Conservation (phyloP, 2,888 invertebrate species). For the Cepaea hortensis region DNA sequence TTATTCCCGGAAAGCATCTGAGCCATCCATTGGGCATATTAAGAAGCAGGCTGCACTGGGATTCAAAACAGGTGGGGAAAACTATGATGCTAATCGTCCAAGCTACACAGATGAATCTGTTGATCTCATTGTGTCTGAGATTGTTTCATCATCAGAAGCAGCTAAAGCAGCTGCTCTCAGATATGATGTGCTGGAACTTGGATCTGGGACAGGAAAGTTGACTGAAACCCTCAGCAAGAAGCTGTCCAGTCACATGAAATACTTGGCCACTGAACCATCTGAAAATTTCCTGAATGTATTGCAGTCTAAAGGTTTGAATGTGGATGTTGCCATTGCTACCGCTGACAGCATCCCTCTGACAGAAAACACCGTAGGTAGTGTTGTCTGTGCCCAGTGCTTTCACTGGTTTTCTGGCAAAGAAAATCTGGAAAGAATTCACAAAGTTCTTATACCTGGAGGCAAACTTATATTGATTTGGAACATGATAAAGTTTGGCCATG, state of each 20-base stretch:
- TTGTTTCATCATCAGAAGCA: neutral
- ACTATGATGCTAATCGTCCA: slow-evolving; percentile 59
- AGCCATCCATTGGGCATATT: neutral
- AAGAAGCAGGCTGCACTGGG: slow-evolving; percentile 14
- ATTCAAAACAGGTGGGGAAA: slow-evolving; percentile 50
- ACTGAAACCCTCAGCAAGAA: slow-evolving; percentile 49
- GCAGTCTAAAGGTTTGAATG: slow-evolving; percentile 52
- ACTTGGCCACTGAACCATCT: slow-evolving; percentile 62
- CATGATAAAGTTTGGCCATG: no score
- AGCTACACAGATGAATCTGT: no score
- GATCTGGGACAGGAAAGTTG: slow-evolving; percentile 66
- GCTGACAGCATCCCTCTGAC: slow-evolving; percentile 57
- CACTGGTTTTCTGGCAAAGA: slow-evolving; percentile 64
- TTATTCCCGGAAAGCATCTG: neutral
- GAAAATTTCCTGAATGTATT: slow-evolving; percentile 57
- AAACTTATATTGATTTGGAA: slow-evolving; percentile 40
- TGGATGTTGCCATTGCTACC: slow-evolving; percentile 55
- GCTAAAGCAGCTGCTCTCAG: neutral
- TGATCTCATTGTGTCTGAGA: no score
- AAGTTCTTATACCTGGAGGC: slow-evolving; percentile 60
- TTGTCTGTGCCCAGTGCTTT: slow-evolving; percentile 63
- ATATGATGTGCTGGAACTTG: slow-evolving; percentile 62
- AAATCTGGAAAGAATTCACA: slow-evolving; percentile 58
- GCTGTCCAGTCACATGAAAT: slow-evolving; percentile 38
- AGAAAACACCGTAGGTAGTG: slow-evolving; percentile 57